phyloP scores from a whole-genome alignment of 2,113 vertebrate genomes.

The Pseudorasbora parva region DNA sequence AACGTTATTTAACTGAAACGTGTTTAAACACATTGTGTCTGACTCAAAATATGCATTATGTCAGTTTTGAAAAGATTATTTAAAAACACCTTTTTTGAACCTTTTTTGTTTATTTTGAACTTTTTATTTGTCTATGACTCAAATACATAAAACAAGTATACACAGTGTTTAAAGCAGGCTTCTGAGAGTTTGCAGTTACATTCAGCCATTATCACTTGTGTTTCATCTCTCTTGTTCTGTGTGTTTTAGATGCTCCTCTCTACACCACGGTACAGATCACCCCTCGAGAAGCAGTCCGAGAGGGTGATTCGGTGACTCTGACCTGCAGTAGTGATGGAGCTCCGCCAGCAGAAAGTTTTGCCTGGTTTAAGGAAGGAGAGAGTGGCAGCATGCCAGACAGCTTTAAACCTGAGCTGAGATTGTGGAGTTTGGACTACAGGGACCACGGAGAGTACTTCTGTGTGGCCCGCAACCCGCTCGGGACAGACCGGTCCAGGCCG shows the following conservation, averaged over 20 bases:
- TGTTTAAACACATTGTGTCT: too few species aligned
- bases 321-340: conserved; percentile 76
- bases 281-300: conserved; percentile 62
- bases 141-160: not conserved
- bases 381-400: conserved; percentile 77
- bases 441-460: conserved; percentile 78
- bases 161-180: not conserved
- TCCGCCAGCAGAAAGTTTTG: conserved; percentile 77
- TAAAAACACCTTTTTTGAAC: too few species aligned
- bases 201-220: not conserved
- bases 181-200: not conserved
- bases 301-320: conserved; percentile 71
- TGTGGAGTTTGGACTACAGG: conserved; percentile 68
- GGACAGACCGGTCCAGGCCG: conserved; percentile 72
- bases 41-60: too few species aligned
- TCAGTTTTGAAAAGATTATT: too few species aligned
- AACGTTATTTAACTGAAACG: too few species aligned
- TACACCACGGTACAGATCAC: conserved; percentile 68
- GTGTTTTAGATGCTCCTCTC: conserved; percentile 69
- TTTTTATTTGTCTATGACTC: too few species aligned
- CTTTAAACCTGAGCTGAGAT: conserved; percentile 73
- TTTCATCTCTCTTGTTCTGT: not conserved
- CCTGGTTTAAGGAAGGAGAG: conserved; percentile 79
- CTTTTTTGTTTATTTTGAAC: too few species aligned
- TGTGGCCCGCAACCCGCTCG: conserved; percentile 76